Evolutionary conservation across 2,888 invertebrate genomes (phyloP), one percentile per base, ranked within the genome.

Genomic region (Chymomyza caudatula): DNA sequence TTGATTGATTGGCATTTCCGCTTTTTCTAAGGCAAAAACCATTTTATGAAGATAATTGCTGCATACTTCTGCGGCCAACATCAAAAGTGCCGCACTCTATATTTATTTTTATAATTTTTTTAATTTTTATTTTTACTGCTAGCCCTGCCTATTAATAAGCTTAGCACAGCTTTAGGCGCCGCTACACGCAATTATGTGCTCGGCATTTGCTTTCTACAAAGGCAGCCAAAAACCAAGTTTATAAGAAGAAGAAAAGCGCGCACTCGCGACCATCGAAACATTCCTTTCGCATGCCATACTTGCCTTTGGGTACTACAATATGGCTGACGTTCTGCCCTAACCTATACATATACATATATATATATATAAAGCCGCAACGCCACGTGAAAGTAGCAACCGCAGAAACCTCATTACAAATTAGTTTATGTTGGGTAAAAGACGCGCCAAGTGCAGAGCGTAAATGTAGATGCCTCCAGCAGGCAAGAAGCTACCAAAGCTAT

Each of bases 361-460:
- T 51, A 20, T 51, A 51, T 20, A 51, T 51, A 51, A 51, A 51
- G 20, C 51, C 51, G 51, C 51, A 51, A 51, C 51, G 51, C 51
- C 67, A 68, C 68, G 58, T 66, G 62, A 66, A 67, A 62, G 67
- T 37, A 8, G 42, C 51, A 65, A 65, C 67, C 64, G 43, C 61
- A 42, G 58, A 75, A 76, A 75, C 79, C 83, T 72, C 79, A 78
- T 74, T 74, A 73, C 77, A 84, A 83, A 83, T 84, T 84, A 81
- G 79, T 83, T 83, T 78, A 78, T 74, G 75, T 29, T 42, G 60
- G 64, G 22, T 52, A 53, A 53, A 53, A 53, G 53, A 53, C 53
- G 53, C 19, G 51, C 51, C 51, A 20, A 19, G 19, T 20, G 47
- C 15, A 47, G 47, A 8, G n/a, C n/a, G n/a, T n/a, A 37, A 37